Evolutionary conservation across 2,888 invertebrate species (phyloP), one percentile per base, ranked within the genome.

Genomic region (Abscondita cerata): DNA sequence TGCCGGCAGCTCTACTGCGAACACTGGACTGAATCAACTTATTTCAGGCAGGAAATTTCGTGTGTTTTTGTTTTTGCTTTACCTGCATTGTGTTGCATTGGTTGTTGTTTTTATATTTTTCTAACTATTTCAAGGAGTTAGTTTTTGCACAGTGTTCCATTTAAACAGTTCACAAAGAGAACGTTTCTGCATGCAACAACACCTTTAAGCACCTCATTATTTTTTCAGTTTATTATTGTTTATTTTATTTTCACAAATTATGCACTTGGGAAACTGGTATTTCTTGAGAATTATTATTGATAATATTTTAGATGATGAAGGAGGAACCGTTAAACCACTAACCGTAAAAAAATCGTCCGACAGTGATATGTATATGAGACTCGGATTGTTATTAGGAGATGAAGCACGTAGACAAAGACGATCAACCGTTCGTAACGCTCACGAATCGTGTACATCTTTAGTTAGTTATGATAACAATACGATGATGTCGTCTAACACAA

Each of bases 301-400:
- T 33, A 9, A 38, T 4, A 65, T 70, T 77, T 15, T 77, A 91
- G 91, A 91, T 80, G 91, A 91, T 73, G 91, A 91, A 82, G 87
- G 87, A 18, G 87, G 87, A 60, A 86, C 86, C 71, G 86, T 89
- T 68, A 89, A 89, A 76, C 87, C 87, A 1, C 72, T 81, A 19
- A 73, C 78, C 5, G 75, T 77, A 15, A 82, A 81, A 78, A 86
- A 86, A 72, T 83, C 84, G 5, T 86, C 87, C 31, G 88, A 92
- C 78, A 90, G 89, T 75, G 93, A 93, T 77, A 84, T 94, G 68
- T 92, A 93, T 81, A 90, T 91, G 87, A 84, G 93, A 15, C 83
- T 94, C 36, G 93, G 93, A 0, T 82, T 94, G n/a, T 82, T 94
- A 40, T 83, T 94, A 52, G 93, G 92, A 0, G 90, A 91, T 70